Evolutionary conservation across 2,113 vertebrate genomes (phyloP).

Genomic region (Formicarius rufipectus): DNA sequence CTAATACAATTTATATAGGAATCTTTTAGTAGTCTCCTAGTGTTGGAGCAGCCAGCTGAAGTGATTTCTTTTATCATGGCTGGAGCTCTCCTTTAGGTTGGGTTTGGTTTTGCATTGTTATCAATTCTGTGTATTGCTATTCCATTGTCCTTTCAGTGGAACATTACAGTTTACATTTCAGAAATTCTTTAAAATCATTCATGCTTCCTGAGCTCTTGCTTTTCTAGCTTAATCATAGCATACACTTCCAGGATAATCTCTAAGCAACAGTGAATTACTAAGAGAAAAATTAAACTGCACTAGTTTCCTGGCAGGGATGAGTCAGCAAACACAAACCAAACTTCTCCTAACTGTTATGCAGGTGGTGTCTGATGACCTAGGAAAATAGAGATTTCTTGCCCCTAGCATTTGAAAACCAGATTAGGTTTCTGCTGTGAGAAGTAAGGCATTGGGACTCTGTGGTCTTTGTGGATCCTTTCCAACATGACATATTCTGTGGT

Average conservation of each 20-base stretch:
- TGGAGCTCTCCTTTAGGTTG: neutral
- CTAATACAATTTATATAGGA: neutral
- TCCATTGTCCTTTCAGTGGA: neutral
- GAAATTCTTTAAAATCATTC: neutral
- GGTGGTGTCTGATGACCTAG: neutral
- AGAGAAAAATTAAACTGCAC: neutral
- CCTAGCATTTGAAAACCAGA: neutral
- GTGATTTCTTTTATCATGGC: neutral
- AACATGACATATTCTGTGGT: neutral
- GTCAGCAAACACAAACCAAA: constrained; percentile 25
- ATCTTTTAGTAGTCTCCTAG: neutral
- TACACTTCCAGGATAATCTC: neutral
- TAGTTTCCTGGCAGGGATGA: neutral
- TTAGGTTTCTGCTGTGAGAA: neutral
- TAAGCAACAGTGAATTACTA: neutral
- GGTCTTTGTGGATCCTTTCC: neutral
- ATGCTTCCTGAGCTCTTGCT: neutral
- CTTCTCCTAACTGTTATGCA: neutral
- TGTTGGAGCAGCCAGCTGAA: neutral
- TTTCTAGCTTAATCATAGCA: neutral
- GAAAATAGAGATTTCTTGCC: neutral
- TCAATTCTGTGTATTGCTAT: neutral
- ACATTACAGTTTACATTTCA: neutral
- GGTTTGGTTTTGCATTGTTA: neutral
- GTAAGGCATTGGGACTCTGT: neutral